Conservation (phyloP, 2,797 vertebrate species). For the Micromesistius poutassou region DNA sequence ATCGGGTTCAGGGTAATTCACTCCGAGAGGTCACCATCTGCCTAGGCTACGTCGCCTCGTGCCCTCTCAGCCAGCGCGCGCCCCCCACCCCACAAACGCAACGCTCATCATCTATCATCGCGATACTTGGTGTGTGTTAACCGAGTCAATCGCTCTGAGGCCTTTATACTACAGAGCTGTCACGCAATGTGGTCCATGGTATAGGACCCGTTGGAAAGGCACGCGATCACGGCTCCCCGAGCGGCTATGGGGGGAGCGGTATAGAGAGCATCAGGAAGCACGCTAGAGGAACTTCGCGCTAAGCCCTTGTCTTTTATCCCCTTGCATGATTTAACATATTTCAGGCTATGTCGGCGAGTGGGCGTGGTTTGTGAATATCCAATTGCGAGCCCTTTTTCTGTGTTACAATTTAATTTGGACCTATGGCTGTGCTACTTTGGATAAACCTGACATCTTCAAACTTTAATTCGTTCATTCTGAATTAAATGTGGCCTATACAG, state of each 20-base stretch:
- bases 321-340: neutral
- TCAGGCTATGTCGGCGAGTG: neutral
- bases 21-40: constrained; percentile 77
- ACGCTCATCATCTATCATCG: no score
- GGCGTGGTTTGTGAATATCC: neutral
- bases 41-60: constrained; percentile 42
- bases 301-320: constrained; percentile 15
- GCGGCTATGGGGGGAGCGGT: no score
- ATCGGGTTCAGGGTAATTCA: constrained; percentile 69
- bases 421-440: neutral
- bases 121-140: no score
- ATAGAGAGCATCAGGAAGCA: neutral
- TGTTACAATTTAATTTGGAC: neutral
- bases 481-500: neutral
- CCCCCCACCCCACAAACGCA: neutral
- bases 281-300: neutral
- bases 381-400: neutral
- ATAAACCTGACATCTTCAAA: neutral
- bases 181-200: constrained; percentile 11
- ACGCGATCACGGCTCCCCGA: no score
- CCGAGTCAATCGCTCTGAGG: neutral
- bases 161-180: neutral
- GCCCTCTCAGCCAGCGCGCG: constrained; percentile 39
- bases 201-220: neutral
- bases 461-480: neutral